Conservation (phyloP, 2,797 vertebrate genomes). For the Alca torda region DNA sequence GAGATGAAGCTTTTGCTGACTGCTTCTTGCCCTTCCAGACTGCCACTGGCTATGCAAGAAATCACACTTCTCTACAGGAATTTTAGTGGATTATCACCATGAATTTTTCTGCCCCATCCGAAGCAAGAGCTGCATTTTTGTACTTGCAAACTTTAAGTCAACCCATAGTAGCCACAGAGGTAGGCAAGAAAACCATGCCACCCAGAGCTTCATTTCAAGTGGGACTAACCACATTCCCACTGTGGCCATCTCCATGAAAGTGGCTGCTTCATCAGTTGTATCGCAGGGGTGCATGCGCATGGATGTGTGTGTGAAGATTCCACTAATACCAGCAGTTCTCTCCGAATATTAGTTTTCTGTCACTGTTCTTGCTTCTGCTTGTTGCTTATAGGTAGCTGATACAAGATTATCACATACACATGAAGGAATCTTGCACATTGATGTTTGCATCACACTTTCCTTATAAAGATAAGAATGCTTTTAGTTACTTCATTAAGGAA, state of each 20-base stretch:
- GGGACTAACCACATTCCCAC: not conserved
- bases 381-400: not conserved
- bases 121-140: not conserved
- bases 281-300: no score
- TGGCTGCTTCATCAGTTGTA: not conserved
- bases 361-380: not conserved
- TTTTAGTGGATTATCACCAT: not conserved
- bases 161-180: rapidly evolving
- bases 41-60: not conserved
- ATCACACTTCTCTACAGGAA: not conserved
- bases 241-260: not conserved
- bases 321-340: not conserved
- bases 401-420: not conserved
- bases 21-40: not conserved
- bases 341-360: not conserved
- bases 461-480: not conserved
- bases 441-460: not conserved
- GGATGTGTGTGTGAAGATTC: not conserved
- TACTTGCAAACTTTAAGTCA: not conserved
- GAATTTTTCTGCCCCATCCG: not conserved
- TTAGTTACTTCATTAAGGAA: not conserved
- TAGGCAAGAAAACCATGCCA: not conserved
- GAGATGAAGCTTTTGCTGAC: not conserved
- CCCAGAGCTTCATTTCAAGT: not conserved
- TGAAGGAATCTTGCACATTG: not conserved